Conservation (phyloP, 2,888 invertebrate genomes). For the Dryococelus australis region DNA sequence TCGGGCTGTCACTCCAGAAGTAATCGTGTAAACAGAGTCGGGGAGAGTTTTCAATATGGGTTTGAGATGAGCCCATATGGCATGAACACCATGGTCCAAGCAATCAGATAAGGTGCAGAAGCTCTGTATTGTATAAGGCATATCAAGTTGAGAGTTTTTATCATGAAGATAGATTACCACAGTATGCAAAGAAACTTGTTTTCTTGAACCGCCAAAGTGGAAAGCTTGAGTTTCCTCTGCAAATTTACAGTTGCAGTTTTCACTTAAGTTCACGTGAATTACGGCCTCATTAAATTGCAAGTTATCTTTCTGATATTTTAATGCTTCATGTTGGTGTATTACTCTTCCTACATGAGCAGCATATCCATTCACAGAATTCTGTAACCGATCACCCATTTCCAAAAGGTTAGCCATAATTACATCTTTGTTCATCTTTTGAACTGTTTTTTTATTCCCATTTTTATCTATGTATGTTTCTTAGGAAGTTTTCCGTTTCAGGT, state of each 20-base stretch:
- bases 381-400: neutral
- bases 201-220: neutral
- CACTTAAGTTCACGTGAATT: neutral
- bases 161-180: too few relatives aligned
- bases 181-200: too few relatives aligned
- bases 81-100: too few relatives aligned
- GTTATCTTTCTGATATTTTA: too few relatives aligned
- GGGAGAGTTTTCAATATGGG: too few relatives aligned
- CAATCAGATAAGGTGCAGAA: too few relatives aligned
- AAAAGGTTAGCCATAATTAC: neutral
- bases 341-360: too few relatives aligned
- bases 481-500: neutral
- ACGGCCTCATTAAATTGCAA: neutral
- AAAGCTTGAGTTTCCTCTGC: slow-evolving; percentile 11
- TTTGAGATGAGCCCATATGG: too few relatives aligned
- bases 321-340: too few relatives aligned
- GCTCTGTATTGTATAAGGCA: too few relatives aligned
- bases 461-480: neutral
- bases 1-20: slow-evolving; percentile 35
- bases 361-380: too few relatives aligned
- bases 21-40: neutral
- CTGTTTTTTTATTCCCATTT: neutral
- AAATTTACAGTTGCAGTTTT: neutral
- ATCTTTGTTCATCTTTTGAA: slow-evolving; percentile 19
- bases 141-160: too few relatives aligned